Percentiles rank a stretch among this genome's conserved stretches.
Conservation (phyloP, 2,113 vertebrate genomes). For the Saguinus imperator region DNA sequence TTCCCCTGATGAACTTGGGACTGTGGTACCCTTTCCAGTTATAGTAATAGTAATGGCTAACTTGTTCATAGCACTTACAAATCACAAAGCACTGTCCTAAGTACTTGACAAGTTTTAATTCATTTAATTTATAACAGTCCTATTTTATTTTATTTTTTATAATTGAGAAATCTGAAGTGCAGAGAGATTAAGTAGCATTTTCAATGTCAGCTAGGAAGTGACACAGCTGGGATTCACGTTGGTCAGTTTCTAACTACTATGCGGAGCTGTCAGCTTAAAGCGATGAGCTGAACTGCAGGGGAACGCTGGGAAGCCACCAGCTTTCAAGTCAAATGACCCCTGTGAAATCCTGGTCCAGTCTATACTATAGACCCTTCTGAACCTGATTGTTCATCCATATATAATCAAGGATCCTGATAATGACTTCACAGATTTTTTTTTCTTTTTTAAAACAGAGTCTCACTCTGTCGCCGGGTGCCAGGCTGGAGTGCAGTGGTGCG, state of each 20-base stretch:
- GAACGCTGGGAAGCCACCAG: not conserved
- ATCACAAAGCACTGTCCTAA: no score
- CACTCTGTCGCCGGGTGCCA: no score
- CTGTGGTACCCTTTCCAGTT: no score
- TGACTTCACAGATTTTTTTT: no score
- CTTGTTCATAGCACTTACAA: no score
- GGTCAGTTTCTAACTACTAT: not conserved
- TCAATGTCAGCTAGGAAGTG: not conserved
- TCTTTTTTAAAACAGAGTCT: no score
- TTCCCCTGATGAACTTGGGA: no score
- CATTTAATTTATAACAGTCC: not conserved
- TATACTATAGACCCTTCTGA: not conserved
- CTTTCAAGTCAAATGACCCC: no score
- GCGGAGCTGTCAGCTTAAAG: not conserved
- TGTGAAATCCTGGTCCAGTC: no score
- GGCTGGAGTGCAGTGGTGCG: no score
- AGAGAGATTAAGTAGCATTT: not conserved
- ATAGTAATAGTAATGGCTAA: no score
- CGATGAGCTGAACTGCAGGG: not conserved
- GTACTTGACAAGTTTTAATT: not conserved
- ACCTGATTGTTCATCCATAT: not conserved
- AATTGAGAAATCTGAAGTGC: not conserved
- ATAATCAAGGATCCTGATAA: not conserved
- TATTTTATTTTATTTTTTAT: not conserved
- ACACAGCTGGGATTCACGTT: not conserved